Base-by-base conservation (phyloP, 1,140 invertebrate species). In the Atta colombica region DNA sequence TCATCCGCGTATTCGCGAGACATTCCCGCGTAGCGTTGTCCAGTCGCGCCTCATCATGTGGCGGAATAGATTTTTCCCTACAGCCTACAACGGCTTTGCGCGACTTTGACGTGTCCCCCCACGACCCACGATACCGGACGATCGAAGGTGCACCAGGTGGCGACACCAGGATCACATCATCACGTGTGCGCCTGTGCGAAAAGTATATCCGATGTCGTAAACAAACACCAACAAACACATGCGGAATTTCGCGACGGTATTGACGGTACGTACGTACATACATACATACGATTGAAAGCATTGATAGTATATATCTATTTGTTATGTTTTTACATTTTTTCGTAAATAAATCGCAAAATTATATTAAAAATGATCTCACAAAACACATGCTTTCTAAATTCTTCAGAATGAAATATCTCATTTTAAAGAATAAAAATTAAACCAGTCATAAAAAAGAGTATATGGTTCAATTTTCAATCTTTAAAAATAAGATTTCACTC, bases 51-150 rank as follows among this genome's bases (percentile, higher is more conserved):
- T 78, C 77, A 88, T 82, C 55, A 77, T 21, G 65, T 14, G 58
- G n/a, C 16, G 16, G n/a, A 65, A 66, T 49, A 14, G 12, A 58
- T 65, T 55, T 65, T 53, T 69, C 39, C 14, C 72, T 72, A 82
- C 71, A 39, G 35, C 35, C 35, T 6, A 39, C 35, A 39, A 7
- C 35, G 55, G 74, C 68, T 71, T 58, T 61, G 65, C 84, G 69
- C 68, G 58, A 39, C 69, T 90, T 90, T 90, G 89, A 90, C 85
- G 72, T 87, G 16, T 65, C 49, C 25, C 65, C 61, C 58, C 58
- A 35, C 4, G 31, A 31, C 2, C 58, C 25, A 45, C 16, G 25
- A 18, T 49, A 65, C 18, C 28, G 4, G 16, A 0, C 31, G n/a
- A 6, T 14, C 6, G 6, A 5, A 53, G 10, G 35, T 51, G 68